Evolutionary conservation across 2,888 invertebrate species (phyloP).

Genomic region (Unio pictorum): DNA sequence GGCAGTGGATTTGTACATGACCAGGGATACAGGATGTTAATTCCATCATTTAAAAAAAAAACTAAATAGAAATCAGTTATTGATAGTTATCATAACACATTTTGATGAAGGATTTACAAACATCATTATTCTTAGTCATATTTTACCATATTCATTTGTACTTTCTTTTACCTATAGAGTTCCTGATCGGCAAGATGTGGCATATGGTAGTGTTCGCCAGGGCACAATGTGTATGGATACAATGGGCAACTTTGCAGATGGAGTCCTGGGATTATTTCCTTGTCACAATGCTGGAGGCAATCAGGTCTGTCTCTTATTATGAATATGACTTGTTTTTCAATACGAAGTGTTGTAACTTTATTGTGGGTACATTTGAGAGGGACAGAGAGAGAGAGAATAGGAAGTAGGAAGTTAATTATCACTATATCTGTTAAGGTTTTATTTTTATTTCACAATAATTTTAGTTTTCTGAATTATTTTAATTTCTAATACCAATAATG

Average conservation of each 20-base stretch:
- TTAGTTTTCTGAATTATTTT: too few relatives aligned
- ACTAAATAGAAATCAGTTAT: too few relatives aligned
- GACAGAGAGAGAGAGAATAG: not conserved
- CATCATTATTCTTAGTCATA: too few relatives aligned
- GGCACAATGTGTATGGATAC: conserved; percentile 89
- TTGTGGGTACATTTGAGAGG: not conserved
- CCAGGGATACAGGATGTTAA: too few relatives aligned
- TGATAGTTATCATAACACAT: too few relatives aligned
- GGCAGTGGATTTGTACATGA: too few relatives aligned
- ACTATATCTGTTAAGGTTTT: too few relatives aligned
- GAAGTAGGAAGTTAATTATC: not conserved
- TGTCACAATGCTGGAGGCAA: conserved; percentile 98
- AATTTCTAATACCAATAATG: too few relatives aligned
- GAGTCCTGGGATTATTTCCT: conserved; percentile 88
- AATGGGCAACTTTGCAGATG: conserved; percentile 90
- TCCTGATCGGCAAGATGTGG: conserved; percentile 76
- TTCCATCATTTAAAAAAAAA: too few relatives aligned
- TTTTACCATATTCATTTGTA: too few relatives aligned
- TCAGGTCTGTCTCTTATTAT: conserved; percentile 75
- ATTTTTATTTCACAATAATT: too few relatives aligned
- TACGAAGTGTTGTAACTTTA: not conserved
- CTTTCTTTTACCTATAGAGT: conserved; percentile 56
- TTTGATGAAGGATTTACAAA: too few relatives aligned
- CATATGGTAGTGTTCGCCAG: conserved; percentile 84
- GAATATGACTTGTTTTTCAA: not conserved